A percentile compares a stretch with the other conserved stretches of the same genome.
Evolutionary conservation across 2,888 invertebrate genomes (phyloP).

Genomic region (Coecobrya sp.): DNA sequence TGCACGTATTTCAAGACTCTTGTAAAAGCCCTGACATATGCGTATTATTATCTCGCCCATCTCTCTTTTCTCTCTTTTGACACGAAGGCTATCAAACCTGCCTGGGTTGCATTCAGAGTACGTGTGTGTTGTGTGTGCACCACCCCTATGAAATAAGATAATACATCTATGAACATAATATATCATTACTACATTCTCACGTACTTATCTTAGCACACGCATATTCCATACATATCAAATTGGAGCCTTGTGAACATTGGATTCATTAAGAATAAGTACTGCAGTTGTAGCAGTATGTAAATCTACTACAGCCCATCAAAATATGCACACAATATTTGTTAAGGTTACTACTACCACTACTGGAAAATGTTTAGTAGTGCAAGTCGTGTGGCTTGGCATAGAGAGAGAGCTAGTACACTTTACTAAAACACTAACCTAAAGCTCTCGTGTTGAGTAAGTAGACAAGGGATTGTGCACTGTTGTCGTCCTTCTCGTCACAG

Average conservation of each 20-base stretch:
- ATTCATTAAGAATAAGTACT: constrained; percentile 38
- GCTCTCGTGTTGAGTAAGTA: neutral
- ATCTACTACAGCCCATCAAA: constrained; percentile 28
- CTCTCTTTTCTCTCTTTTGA: constrained; percentile 75
- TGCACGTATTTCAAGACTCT: constrained; percentile 83
- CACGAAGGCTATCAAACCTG: constrained; percentile 75
- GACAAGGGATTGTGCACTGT: neutral
- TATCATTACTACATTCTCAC: constrained; percentile 46
- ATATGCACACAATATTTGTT: constrained; percentile 10
- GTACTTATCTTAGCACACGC: constrained; percentile 19
- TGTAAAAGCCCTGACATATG: constrained; percentile 82
- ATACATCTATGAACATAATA: constrained; percentile 34
- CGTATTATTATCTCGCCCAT: constrained; percentile 82
- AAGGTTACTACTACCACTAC: too few species aligned
- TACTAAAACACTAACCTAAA: neutral
- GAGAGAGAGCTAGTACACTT: neutral
- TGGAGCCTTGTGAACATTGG: neutral
- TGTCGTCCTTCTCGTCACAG: neutral
- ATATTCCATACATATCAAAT: neutral
- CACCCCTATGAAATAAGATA: constrained; percentile 20
- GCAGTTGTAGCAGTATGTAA: constrained; percentile 25
- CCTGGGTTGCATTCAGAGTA: constrained; percentile 29
- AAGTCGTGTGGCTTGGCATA: too few species aligned
- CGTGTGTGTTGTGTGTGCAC: constrained; percentile 16
- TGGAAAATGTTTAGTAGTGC: neutral